Percentiles rank a stretch among this genome's conserved stretches.
phyloP scores from a whole-genome alignment of 2,113 vertebrate genomes.

The Glaucidium brasilianum region DNA sequence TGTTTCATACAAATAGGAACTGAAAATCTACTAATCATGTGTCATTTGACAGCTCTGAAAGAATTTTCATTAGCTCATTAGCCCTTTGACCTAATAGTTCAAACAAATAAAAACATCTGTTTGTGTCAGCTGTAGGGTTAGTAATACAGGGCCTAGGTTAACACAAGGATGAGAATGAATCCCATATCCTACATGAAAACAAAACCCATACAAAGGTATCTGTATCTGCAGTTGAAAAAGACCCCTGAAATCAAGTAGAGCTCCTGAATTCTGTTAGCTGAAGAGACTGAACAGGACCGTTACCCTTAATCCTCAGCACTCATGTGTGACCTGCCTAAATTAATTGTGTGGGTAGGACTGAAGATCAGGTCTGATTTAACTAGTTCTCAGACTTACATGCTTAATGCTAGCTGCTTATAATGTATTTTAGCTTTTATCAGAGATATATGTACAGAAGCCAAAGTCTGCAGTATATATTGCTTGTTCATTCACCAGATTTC shows the following conservation, averaged over 20 bases:
- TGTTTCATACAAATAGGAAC: not conserved
- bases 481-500: not conserved
- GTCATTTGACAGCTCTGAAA: constrained; percentile 43
- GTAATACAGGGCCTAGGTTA: not conserved
- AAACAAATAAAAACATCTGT: constrained; percentile 60
- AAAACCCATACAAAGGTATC: not conserved
- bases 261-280: not conserved
- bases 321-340: not conserved
- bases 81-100: constrained; percentile 62
- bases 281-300: not conserved
- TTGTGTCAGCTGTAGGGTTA: constrained; percentile 4
- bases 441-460: not conserved
- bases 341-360: not conserved
- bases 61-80: constrained; percentile 61
- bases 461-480: not conserved
- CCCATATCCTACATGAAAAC: not conserved
- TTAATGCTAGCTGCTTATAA: not conserved
- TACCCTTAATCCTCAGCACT: not conserved
- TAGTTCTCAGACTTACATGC: not conserved
- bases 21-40: constrained; percentile 45
- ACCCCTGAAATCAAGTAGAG: not conserved
- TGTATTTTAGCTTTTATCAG: not conserved
- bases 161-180: not conserved
- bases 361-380: not conserved
- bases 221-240: not conserved